Percentiles rank a stretch among this genome's conserved stretches.
Evolutionary conservation across 1,140 invertebrate genomes (phyloP).

Genomic region (Marisa cornuarietis): DNA sequence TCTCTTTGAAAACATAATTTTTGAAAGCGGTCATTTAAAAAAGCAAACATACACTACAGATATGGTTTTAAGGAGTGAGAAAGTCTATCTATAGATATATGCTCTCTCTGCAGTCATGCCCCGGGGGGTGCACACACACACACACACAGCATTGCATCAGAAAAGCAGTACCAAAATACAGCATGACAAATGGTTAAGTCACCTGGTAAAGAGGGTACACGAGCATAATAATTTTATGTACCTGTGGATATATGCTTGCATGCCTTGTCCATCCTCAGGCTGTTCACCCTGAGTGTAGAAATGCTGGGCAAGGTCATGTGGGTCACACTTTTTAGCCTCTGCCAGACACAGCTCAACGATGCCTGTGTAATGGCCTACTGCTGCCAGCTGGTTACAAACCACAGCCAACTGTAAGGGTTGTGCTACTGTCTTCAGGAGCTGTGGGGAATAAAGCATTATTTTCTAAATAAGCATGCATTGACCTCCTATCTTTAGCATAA

Average conservation of each 20-base stretch:
- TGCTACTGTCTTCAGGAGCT: conserved; percentile 86
- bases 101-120: too few species aligned
- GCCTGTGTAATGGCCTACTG: conserved; percentile 78
- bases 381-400: conserved; percentile 81
- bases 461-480: too few species aligned
- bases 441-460: conserved; percentile 3
- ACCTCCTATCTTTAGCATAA: too few species aligned
- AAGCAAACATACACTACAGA: too few species aligned
- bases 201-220: background rate
- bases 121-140: too few species aligned
- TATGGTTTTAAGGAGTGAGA: too few species aligned
- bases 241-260: conserved; percentile 60
- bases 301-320: conserved; percentile 86
- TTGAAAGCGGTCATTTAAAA: too few species aligned
- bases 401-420: conserved; percentile 80
- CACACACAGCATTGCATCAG: background rate
- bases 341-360: conserved; percentile 88
- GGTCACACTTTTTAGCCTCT: conserved; percentile 86
- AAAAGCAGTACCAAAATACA: background rate
- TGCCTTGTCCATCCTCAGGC: conserved; percentile 73
- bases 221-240: conserved; percentile 17
- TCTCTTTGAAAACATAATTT: too few species aligned
- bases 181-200: background rate
- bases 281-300: conserved; percentile 89
- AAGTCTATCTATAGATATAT: too few species aligned